Conservation (phyloP, 2,113 vertebrate genomes). For the Sorex fumeus region DNA sequence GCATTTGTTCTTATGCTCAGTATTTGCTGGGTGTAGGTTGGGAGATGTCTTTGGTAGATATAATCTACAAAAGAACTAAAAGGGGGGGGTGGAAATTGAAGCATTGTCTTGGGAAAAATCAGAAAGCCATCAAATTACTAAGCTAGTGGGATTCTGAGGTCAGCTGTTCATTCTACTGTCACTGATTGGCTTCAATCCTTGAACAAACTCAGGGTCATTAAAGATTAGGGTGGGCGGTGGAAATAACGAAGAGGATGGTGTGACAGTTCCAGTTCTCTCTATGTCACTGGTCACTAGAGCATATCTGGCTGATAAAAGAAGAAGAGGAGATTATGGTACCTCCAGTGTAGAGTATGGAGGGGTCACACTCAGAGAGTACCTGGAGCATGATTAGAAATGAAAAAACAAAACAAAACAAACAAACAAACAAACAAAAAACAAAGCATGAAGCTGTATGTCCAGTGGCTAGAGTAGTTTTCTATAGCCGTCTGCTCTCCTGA, state of each 20-base stretch:
- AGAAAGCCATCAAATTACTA: not conserved
- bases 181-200: not conserved
- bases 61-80: not conserved
- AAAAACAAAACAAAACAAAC: too few relatives aligned
- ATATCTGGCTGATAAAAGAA: not conserved
- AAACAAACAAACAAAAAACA: too few relatives aligned
- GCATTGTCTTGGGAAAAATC: not conserved
- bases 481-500: rapidly evolving
- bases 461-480: not conserved
- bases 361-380: not conserved
- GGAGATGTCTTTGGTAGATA: not conserved
- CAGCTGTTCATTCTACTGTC: not conserved
- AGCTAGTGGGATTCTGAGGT: not conserved
- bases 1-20: not conserved
- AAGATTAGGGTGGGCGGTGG: rapidly evolving
- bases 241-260: rapidly evolving
- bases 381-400: not conserved
- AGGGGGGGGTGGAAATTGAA: not conserved
- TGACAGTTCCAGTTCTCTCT: not conserved
- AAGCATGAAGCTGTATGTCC: rapidly evolving
- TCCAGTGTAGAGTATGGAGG: rapidly evolving
- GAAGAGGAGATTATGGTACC: not conserved
- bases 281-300: not conserved
- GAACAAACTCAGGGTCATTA: not conserved
- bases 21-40: not conserved